phyloP scores from a whole-genome alignment of 2,888 invertebrate species.

The Chesias legatella region DNA sequence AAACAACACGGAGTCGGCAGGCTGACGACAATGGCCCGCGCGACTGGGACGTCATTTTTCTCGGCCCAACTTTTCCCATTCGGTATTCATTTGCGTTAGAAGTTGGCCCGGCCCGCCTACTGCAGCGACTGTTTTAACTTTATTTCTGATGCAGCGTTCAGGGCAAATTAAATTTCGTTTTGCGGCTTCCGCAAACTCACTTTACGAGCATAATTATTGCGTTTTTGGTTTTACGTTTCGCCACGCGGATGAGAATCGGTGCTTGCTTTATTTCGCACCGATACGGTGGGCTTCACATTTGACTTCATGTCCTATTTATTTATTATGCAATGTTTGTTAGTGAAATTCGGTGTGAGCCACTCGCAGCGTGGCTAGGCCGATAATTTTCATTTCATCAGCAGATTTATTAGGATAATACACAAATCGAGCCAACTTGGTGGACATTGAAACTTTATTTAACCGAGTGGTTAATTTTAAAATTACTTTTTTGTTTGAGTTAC shows the following conservation, averaged over 20 bases:
- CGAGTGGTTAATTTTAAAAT: no score
- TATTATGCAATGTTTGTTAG: no score
- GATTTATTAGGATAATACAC: no score
- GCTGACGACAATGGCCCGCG: slow-evolving; percentile 57
- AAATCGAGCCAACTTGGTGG: no score
- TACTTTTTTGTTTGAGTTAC: no score
- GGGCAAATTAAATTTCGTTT: slow-evolving; percentile 80
- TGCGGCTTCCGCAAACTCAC: slow-evolving; percentile 77
- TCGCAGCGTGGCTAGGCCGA: no score
- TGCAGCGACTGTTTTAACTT: slow-evolving; percentile 80
- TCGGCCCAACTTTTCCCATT: slow-evolving; percentile 77
- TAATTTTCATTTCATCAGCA: no score
- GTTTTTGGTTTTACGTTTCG: slow-evolving; percentile 46
- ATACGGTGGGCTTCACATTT: slow-evolving; percentile 24
- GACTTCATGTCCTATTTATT: no score
- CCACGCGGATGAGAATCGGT: slow-evolving; percentile 57
- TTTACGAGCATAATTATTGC: slow-evolving; percentile 72
- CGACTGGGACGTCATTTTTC: slow-evolving; percentile 78
- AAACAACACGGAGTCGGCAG: slow-evolving; percentile 50
- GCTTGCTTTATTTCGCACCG: slow-evolving; percentile 50
- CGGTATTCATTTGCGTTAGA: slow-evolving; percentile 81
- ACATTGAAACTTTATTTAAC: no score
- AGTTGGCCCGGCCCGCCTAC: slow-evolving; percentile 70
- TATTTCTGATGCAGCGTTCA: slow-evolving; percentile 80
- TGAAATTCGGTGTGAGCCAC: no score